phyloP scores from a whole-genome alignment of 2,113 vertebrate species.

The Pyxicephalus adspersus region DNA sequence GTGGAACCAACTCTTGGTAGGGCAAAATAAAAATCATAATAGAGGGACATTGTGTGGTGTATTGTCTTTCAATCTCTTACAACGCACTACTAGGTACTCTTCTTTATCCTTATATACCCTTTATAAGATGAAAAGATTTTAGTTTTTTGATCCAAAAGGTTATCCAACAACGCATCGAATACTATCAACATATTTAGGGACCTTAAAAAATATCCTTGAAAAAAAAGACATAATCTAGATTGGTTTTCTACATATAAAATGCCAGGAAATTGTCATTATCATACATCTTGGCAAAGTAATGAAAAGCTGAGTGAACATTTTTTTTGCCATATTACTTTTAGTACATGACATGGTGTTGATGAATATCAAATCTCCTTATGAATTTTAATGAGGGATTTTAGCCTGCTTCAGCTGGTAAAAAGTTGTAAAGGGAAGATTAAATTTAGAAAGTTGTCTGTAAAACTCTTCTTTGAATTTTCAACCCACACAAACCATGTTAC shows the following conservation, averaged over 20 bases:
- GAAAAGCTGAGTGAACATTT: neutral
- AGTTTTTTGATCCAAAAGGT: no score
- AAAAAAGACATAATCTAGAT: neutral
- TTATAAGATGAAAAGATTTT: no score
- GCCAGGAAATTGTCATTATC: neutral
- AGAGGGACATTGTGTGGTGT: no score
- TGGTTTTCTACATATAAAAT: neutral
- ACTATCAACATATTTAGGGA: no score
- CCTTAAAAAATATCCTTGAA: neutral
- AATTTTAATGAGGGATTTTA: neutral
- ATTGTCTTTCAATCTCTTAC: no score
- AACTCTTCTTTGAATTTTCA: constrained; percentile 27
- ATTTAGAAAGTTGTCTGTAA: constrained; percentile 46
- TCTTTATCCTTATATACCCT: no score
- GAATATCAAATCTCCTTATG: constrained; percentile 11
- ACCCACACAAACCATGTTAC: constrained; percentile 43
- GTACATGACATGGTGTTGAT: neutral
- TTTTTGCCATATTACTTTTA: neutral
- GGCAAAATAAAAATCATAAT: no score
- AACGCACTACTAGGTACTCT: no score
- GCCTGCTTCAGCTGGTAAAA: constrained; percentile 26
- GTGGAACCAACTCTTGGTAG: no score
- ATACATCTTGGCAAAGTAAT: neutral
- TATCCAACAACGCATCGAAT: no score
- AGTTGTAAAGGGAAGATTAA: constrained; percentile 38